Evolutionary conservation across 1,140 invertebrate genomes (phyloP).

Genomic region (Holcopasites calliopsidis): DNA sequence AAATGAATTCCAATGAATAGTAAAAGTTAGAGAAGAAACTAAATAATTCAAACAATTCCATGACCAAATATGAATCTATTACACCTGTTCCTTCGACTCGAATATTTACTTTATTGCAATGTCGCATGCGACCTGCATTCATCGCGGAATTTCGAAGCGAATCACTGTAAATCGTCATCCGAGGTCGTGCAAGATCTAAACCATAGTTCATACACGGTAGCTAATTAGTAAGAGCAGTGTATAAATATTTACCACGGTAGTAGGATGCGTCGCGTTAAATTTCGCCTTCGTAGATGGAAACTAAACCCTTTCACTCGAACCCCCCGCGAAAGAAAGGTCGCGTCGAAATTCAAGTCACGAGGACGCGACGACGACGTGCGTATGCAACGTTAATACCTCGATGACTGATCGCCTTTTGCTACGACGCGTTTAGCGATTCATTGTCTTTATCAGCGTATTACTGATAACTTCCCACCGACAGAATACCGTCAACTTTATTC

Average conservation of each 20-base stretch:
- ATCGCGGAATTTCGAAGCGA: not conserved
- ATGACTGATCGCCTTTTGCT: not conserved
- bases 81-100: not conserved
- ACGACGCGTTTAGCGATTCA: not conserved
- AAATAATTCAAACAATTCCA: too few relatives aligned
- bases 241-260: constrained; percentile 16
- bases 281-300: not conserved
- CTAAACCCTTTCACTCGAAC: not conserved
- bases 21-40: too few relatives aligned
- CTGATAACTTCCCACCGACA: not conserved
- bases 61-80: too few relatives aligned
- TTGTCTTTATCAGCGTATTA: not conserved
- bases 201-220: not conserved
- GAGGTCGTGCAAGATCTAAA: not conserved
- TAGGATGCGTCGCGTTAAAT: not conserved
- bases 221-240: not conserved
- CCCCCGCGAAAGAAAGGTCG: not conserved
- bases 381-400: not conserved
- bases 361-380: not conserved
- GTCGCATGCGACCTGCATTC: not conserved
- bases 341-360: constrained; percentile 16
- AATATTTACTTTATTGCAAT: not conserved
- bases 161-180: constrained; percentile 10
- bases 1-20: too few relatives aligned
- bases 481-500: not conserved